Conservation (phyloP, 2,888 invertebrate species). For the Torymus texanus region DNA sequence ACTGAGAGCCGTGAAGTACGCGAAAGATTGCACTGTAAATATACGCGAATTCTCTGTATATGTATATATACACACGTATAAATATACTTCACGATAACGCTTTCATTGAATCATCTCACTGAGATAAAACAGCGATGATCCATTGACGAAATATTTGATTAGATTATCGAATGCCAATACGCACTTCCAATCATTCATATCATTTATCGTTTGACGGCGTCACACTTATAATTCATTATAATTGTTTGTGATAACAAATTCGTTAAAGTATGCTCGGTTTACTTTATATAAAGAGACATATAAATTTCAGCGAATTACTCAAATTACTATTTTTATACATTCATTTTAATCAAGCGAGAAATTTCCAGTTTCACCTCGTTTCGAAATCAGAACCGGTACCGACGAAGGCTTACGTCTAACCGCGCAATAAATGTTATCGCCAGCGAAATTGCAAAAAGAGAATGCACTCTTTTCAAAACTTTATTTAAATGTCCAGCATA, state of each 20-base stretch:
- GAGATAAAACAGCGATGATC: slow-evolving; percentile 38
- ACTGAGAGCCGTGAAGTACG: not conserved
- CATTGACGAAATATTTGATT: slow-evolving; percentile 37
- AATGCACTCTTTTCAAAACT: too few relatives aligned
- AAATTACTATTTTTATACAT: slow-evolving; percentile 19
- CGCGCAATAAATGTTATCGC: slow-evolving; percentile 30
- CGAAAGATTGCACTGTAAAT: slow-evolving; percentile 14
- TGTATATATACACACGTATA: not conserved
- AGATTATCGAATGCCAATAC: slow-evolving; percentile 27
- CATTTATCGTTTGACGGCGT: not conserved
- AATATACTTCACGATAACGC: slow-evolving; percentile 15
- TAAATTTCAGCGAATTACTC: slow-evolving; percentile 5
- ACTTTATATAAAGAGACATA: not conserved
- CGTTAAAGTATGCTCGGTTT: not conserved
- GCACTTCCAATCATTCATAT: not conserved
- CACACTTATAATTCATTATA: slow-evolving; percentile 8
- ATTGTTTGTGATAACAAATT: slow-evolving; percentile 21
- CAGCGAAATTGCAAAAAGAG: too few relatives aligned
- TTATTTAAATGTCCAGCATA: too few relatives aligned
- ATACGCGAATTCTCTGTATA: not conserved
- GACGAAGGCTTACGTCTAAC: not conserved
- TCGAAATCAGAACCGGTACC: slow-evolving; percentile 14
- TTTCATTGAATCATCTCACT: slow-evolving; percentile 25
- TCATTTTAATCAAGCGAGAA: slow-evolving; percentile 21
- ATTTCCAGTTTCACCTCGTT: slow-evolving; percentile 29